These are phyloP conservation scores for Sebastes diploproa DNA, from an alignment of 2,797 vertebrate genomes.

Conservation along the genomic window DNA sequence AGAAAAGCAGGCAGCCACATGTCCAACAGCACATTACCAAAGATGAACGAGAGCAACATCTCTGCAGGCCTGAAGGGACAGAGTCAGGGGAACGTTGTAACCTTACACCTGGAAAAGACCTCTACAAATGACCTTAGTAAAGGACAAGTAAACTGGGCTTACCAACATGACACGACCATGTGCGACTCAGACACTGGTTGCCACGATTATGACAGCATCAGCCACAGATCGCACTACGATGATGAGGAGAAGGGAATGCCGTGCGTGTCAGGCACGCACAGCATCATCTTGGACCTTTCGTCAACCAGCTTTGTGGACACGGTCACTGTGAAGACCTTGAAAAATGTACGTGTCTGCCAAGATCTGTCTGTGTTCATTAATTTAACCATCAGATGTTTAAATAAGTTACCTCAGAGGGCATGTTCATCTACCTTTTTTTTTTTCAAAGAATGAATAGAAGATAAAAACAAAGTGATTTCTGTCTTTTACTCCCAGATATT, in stretches of 20 bases:
- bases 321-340: conserved; percentile 75
- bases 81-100: neutral
- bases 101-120: neutral
- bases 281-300: conserved; percentile 89
- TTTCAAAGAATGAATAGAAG: neutral
- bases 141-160: conserved; percentile 66
- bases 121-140: neutral
- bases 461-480: neutral
- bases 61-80: conserved; percentile 1
- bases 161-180: conserved; percentile 40
- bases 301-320: conserved; percentile 86
- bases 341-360: conserved; percentile 65
- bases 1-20: neutral
- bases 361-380: neutral
- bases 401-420: neutral
- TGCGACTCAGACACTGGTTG: conserved; percentile 23
- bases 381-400: neutral
- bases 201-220: conserved; percentile 14
- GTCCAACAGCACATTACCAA: neutral
- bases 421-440: neutral
- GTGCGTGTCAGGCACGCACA: conserved; percentile 66
- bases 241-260: conserved; percentile 9
- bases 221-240: neutral
- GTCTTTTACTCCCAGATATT: conserved; percentile 83
- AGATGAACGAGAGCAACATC: neutral